Conservation (phyloP, 2,797 vertebrate genomes). For the Phoeniculus purpureus region DNA sequence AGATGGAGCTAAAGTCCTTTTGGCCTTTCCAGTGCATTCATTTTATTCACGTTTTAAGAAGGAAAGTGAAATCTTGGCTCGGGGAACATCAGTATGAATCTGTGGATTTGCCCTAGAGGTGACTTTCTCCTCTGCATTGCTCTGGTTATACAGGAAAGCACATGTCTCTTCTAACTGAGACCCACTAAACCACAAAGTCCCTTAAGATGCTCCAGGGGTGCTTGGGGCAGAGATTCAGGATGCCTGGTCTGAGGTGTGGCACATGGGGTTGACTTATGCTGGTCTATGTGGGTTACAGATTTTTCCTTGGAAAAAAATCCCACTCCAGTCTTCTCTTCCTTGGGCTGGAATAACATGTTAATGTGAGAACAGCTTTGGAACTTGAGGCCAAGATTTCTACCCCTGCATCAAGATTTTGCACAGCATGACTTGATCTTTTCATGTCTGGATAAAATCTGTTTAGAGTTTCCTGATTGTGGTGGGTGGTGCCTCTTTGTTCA, state of each 20-base stretch:
- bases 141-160: neutral
- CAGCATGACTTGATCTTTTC: neutral
- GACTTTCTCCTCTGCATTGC: neutral
- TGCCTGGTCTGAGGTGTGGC: neutral
- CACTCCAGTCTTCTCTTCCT: neutral
- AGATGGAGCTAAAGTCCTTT: slow-evolving; percentile 48
- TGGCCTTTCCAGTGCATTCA: neutral
- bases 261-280: neutral
- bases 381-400: slow-evolving; percentile 1
- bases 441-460: neutral
- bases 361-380: slow-evolving; percentile 32
- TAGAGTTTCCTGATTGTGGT: no score
- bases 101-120: neutral
- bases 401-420: neutral
- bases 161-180: neutral
- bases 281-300: neutral
- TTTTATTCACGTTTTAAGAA: neutral
- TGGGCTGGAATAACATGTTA: neutral
- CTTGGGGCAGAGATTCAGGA: rapidly evolving
- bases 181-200: neutral
- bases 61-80: neutral
- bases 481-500: no score
- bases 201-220: neutral
- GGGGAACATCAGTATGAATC: neutral
- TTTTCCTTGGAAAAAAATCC: neutral